phyloP scores from a whole-genome alignment of 2,888 invertebrate species.

The Rhabditoides inermis region DNA sequence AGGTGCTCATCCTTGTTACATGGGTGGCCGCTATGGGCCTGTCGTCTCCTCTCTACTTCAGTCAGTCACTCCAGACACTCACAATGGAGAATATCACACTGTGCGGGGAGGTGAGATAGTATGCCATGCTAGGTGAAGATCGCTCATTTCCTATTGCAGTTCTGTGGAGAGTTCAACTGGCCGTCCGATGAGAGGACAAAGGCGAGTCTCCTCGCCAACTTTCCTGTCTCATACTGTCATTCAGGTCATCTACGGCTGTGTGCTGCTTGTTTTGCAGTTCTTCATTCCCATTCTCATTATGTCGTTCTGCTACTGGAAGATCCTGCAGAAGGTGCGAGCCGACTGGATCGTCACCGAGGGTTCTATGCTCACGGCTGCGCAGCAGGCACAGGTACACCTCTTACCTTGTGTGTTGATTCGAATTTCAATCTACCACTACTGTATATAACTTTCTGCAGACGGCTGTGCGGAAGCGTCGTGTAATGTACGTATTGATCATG shows the following conservation, averaged over 20 bases:
- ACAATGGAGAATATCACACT: conserved; percentile 36
- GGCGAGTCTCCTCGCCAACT: no score
- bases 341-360: conserved; percentile 50
- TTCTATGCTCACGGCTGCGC: conserved; percentile 49
- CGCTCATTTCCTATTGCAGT: conserved; percentile 19
- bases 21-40: conserved; percentile 42
- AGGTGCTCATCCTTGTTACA: conserved; percentile 32
- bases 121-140: no score
- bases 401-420: conserved; percentile 9
- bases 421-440: conserved; percentile 13
- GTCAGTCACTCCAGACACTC: conserved; percentile 41
- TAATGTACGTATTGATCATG: conserved; percentile 49
- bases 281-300: conserved; percentile 45
- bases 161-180: conserved; percentile 49
- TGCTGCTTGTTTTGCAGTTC: conserved; percentile 42
- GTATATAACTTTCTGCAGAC: no score
- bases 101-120: conserved; percentile 38
- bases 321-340: conserved; percentile 46
- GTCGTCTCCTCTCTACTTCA: conserved; percentile 41
- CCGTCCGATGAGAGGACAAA: conserved; percentile 17
- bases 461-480: conserved; percentile 37
- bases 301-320: conserved; percentile 51
- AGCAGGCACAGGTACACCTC: conserved; percentile 29
- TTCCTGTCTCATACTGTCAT: conserved; percentile 5
- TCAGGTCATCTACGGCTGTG: conserved; percentile 28